Conservation (phyloP, 2,888 invertebrate genomes). For the Dolichopus griseipennis region DNA sequence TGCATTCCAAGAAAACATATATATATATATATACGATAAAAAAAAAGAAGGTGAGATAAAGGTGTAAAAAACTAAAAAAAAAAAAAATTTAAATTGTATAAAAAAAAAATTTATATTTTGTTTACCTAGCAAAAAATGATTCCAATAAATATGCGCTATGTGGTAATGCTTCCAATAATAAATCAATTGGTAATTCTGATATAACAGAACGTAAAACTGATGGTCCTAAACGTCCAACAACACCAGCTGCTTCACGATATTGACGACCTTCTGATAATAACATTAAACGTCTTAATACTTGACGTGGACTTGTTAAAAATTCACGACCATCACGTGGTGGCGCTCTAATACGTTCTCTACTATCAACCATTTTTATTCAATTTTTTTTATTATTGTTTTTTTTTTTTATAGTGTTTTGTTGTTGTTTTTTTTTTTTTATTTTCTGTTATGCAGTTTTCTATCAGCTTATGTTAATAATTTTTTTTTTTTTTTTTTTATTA, state of each 20-base stretch:
- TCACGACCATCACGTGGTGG: slow-evolving; percentile 50
- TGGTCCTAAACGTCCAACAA: slow-evolving; percentile 69
- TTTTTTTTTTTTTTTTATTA: no score
- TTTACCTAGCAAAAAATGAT: slow-evolving; percentile 62
- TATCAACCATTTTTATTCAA: slow-evolving; percentile 57
- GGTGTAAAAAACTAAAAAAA: no score
- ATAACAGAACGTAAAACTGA: slow-evolving; percentile 69
- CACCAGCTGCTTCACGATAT: slow-evolving; percentile 82
- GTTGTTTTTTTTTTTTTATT: no score
- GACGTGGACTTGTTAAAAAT: slow-evolving; percentile 56
- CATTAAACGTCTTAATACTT: slow-evolving; percentile 61
- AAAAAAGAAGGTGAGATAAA: no score
- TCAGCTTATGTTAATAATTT: no score
- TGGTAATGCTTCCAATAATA: slow-evolving; percentile 81
- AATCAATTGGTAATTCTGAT: slow-evolving; percentile 72
- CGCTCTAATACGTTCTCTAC: slow-evolving; percentile 63
- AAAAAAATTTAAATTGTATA: no score
- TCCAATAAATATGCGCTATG: slow-evolving; percentile 80
- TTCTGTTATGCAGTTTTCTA: no score
- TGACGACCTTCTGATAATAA: slow-evolving; percentile 79
- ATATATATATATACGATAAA: no score
- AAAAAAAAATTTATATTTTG: not conserved
- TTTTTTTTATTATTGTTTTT: not conserved
- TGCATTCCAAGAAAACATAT: no score
- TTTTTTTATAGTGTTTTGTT: no score